Evolutionary conservation across 2,888 invertebrate genomes (phyloP).

Genomic region (Psococerastis gibbosa): DNA sequence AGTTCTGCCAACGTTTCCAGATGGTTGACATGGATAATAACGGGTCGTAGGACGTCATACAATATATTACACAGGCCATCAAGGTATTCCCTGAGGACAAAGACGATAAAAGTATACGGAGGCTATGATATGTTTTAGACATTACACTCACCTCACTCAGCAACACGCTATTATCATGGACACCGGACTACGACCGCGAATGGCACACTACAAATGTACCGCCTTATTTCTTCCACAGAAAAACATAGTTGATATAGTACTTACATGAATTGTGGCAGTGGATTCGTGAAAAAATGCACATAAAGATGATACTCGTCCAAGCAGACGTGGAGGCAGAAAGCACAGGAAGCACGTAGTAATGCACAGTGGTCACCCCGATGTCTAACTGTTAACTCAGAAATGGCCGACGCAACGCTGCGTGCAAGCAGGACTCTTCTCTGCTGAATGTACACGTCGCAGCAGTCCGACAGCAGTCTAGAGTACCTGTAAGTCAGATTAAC

Average conservation of each 20-base stretch:
- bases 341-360: slow-evolving; percentile 68
- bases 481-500: no score
- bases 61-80: slow-evolving; percentile 69
- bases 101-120: slow-evolving; percentile 18
- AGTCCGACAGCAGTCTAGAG: slow-evolving; percentile 50
- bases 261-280: slow-evolving; percentile 45
- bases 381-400: slow-evolving; percentile 40
- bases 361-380: slow-evolving; percentile 62
- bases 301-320: slow-evolving; percentile 87
- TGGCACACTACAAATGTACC: no score
- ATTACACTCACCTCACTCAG: no score
- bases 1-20: slow-evolving; percentile 93
- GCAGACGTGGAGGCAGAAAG: slow-evolving; percentile 80
- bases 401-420: slow-evolving; percentile 47
- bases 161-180: no score
- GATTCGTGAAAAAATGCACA: slow-evolving; percentile 66
- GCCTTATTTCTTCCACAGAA: no score
- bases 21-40: slow-evolving; percentile 91
- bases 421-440: slow-evolving; percentile 48
- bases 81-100: slow-evolving; percentile 58
- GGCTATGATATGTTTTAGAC: background rate
- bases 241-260: slow-evolving; percentile 18
- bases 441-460: slow-evolving; percentile 64
- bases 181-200: no score
- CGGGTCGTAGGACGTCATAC: slow-evolving; percentile 83